Conservation (phyloP, 2,113 vertebrate genomes). For the Gymnorhina tibicen region DNA sequence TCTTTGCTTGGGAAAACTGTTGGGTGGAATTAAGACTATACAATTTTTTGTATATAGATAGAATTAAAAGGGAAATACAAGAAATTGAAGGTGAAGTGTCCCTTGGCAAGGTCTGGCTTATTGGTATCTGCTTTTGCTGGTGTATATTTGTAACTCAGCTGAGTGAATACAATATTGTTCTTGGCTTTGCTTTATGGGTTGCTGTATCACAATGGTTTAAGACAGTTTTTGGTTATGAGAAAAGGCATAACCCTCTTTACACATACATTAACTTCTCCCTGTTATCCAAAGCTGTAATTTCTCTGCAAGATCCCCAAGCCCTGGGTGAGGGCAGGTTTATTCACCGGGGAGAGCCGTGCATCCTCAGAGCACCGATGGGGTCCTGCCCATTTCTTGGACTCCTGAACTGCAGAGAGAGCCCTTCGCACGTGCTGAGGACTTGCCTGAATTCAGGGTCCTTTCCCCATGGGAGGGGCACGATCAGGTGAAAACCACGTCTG, state of each 20-base stretch:
- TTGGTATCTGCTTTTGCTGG: neutral
- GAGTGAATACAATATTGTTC: neutral
- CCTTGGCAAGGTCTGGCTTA: neutral
- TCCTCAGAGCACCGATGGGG: neutral
- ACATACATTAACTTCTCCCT: neutral
- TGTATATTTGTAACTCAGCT: neutral
- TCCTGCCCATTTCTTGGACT: neutral
- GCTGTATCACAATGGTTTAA: rapidly evolving
- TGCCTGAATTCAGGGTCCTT: neutral
- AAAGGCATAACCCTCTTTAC: neutral
- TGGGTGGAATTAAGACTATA: neutral
- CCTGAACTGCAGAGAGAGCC: neutral
- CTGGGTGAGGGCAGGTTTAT: neutral
- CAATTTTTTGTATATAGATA: no score
- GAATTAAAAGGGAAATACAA: neutral
- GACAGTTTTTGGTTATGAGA: neutral
- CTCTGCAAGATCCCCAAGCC: neutral
- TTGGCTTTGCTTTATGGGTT: neutral
- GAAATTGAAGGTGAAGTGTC: neutral
- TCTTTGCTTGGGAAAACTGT: neutral
- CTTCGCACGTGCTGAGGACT: neutral
- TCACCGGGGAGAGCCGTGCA: neutral
- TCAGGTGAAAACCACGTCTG: rapidly evolving
- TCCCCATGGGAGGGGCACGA: rapidly evolving
- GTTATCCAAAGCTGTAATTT: neutral